Conservation (phyloP, 2,888 invertebrate genomes). For the Pterostichus madidus region DNA sequence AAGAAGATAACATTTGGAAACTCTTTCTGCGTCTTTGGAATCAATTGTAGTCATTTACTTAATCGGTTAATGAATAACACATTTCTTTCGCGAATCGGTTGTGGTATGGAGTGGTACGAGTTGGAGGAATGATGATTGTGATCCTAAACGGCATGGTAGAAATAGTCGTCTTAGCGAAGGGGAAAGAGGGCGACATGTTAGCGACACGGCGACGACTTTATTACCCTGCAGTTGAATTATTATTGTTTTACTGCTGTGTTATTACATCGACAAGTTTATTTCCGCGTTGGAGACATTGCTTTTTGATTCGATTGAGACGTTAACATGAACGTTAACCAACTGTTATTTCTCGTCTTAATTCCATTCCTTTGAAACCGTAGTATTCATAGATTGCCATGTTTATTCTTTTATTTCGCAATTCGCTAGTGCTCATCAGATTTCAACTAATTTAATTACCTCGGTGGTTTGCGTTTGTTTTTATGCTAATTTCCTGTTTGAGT, state of each 20-base stretch:
- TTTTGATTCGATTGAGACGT: slow-evolving; percentile 59
- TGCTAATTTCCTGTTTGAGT: slow-evolving; percentile 35
- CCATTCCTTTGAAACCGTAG: neutral
- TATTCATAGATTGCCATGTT: neutral
- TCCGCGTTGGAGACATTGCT: slow-evolving; percentile 67
- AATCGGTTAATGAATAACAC: neutral
- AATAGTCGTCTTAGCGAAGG: neutral
- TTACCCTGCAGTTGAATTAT: slow-evolving; percentile 73
- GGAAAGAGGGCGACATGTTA: slow-evolving; percentile 37
- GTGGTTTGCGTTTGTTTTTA: slow-evolving; percentile 19
- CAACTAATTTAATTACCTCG: slow-evolving; percentile 23
- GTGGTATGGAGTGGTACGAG: neutral
- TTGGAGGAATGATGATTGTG: neutral
- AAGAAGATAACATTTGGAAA: no score
- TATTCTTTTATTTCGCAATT: neutral
- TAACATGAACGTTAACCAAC: slow-evolving; percentile 48
- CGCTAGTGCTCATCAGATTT: slow-evolving; percentile 22
- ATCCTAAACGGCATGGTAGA: neutral
- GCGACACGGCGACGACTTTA: slow-evolving; percentile 69
- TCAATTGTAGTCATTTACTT: neutral
- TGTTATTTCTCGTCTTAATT: slow-evolving; percentile 25
- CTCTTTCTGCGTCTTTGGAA: neutral
- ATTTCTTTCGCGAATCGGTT: no score
- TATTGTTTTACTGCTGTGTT: slow-evolving; percentile 72
- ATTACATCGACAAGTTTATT: slow-evolving; percentile 73